Evolutionary conservation across 2,113 vertebrate species (phyloP), one percentile per base, ranked within the genome.

Genomic region (Mustelus asterias): DNA sequence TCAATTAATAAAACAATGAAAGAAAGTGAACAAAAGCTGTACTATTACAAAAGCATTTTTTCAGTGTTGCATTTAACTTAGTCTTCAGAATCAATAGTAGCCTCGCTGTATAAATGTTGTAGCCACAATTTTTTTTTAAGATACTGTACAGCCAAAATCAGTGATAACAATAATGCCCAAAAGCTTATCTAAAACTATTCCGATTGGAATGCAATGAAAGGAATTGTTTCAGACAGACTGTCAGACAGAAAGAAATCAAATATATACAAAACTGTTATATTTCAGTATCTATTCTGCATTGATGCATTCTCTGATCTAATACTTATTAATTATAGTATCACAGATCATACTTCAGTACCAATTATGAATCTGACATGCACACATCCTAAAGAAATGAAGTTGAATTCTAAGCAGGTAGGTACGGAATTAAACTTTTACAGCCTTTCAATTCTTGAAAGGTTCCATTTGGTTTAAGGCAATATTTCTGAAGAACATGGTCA

Each of bases 131-230:
- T 83, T 83, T 20, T 20, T 7, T 4, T 1, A 41, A 83, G 4
- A 16, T 67, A 67, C 18, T 18, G 65, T 67, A 67, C 72, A 11
- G 37, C 33, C n/a, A 83, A 83, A 83, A 41, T 44, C 37, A 83
- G 16, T 41, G 16, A 37, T 16, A 44, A 22, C 22, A 41, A 20
- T 44, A 41, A 83, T 41, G 16, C 80, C 44, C 80, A 41, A 1
- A 83, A 83, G 80, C 37, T 83, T 83, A 83, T 20, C 80, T n/a
- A 83, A 83, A 83, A 83, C 80, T 41, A 80, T 80, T 80, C n/a
- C 41, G n/a, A 80, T 80, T 80, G 37, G 33, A 80, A 80, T 41
- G n/a, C 78, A 80, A 26, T 80, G n/a, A 16, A 80, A 20, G 6
- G 16, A 83, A 41, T 22, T 83, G 80, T 83, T 83, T 83, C 37